Conservation (phyloP, 2,797 vertebrate genomes). For the Tapera naevia region DNA sequence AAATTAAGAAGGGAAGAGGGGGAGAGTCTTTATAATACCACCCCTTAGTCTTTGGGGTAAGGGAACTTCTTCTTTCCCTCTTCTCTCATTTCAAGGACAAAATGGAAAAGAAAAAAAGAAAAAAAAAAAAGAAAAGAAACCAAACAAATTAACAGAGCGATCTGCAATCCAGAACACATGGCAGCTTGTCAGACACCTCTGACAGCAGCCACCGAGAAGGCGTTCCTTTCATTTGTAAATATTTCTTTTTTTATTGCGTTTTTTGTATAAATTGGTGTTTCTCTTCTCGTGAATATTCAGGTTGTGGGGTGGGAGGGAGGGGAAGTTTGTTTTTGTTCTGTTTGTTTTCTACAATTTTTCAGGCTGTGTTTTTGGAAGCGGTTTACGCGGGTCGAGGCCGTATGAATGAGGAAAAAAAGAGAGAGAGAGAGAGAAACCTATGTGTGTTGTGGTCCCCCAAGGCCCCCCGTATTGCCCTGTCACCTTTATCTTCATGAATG, state of each 20-base stretch:
- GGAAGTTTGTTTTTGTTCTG: constrained; percentile 68
- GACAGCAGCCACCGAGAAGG: constrained; percentile 69
- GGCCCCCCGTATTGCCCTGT: constrained; percentile 44
- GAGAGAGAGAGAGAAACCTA: constrained; percentile 52
- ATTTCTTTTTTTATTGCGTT: constrained; percentile 82
- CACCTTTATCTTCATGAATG: constrained; percentile 62
- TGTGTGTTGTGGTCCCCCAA: constrained; percentile 29
- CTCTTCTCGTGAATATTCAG: constrained; percentile 80
- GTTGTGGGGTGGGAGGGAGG: constrained; percentile 73
- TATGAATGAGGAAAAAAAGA: constrained; percentile 39
- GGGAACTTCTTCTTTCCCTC: constrained; percentile 58
- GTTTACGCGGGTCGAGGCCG: constrained; percentile 67
- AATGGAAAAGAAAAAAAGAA: background rate
- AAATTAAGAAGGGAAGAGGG: constrained; percentile 59
- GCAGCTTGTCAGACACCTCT: constrained; percentile 63
- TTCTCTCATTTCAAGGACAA: constrained; percentile 64
- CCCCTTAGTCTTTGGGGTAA: constrained; percentile 20
- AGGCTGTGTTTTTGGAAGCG: constrained; percentile 66
- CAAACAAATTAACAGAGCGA: constrained; percentile 74
- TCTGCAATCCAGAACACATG: constrained; percentile 78
- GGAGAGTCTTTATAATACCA: constrained; percentile 54
- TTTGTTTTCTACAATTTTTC: constrained; percentile 73
- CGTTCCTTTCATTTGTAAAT: constrained; percentile 83
- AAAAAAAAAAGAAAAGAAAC: constrained; percentile 41
- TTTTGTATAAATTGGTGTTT: constrained; percentile 83